Evolutionary conservation across 1,140 invertebrate genomes (phyloP).

Genomic region (Prorops nasuta): DNA sequence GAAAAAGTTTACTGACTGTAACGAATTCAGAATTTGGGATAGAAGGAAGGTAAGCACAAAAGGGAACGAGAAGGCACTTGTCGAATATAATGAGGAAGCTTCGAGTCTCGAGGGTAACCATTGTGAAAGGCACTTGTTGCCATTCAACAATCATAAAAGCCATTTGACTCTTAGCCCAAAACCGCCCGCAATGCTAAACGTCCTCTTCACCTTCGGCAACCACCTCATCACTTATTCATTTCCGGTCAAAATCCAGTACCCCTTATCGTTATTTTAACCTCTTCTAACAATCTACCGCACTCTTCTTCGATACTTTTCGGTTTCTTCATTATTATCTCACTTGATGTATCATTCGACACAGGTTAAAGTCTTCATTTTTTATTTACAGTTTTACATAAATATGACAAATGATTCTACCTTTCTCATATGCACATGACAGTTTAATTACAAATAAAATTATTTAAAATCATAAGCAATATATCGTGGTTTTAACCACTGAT

Average conservation of each 20-base stretch:
- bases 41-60: background rate
- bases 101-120: constrained; percentile 2
- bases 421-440: too few species aligned
- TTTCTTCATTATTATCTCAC: background rate
- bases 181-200: background rate
- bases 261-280: background rate
- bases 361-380: too few species aligned
- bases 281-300: background rate
- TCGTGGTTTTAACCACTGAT: too few species aligned
- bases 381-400: too few species aligned
- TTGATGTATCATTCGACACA: too few species aligned
- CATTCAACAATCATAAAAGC: constrained; percentile 2
- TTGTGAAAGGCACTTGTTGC: constrained; percentile 12
- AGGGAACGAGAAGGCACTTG: constrained; percentile 5
- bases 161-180: background rate
- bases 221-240: background rate
- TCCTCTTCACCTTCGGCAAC: background rate
- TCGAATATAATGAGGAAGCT: background rate
- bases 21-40: background rate
- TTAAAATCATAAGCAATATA: too few species aligned
- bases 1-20: background rate
- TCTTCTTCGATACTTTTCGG: background rate
- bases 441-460: too few species aligned
- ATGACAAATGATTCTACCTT: too few species aligned
- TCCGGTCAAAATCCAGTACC: background rate